These are phyloP conservation scores for Ornithoptera alexandrae DNA, from an alignment of 2,888 invertebrate genomes.

Conservation along the genomic window DNA sequence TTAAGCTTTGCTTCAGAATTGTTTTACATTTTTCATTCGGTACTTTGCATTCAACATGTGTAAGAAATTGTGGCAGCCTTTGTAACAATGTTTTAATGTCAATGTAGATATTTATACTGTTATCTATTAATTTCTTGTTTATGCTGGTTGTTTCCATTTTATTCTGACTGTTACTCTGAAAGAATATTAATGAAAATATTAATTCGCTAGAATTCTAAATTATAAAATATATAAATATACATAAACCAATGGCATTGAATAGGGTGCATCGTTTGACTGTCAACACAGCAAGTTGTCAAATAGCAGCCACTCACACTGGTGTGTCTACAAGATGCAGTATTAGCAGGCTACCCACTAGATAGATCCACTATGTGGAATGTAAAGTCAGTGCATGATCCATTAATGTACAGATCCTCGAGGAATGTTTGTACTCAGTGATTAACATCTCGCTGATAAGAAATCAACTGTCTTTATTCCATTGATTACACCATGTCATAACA, in stretches of 20 bases:
- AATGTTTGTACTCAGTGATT: too few species aligned
- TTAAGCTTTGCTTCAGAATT: slow-evolving; percentile 53
- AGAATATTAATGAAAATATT: slow-evolving; percentile 33
- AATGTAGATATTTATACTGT: slow-evolving; percentile 64
- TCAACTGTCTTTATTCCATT: not conserved
- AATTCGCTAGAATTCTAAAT: not conserved
- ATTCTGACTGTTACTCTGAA: slow-evolving; percentile 53
- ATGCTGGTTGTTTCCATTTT: slow-evolving; percentile 55
- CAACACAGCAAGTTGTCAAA: too few species aligned
- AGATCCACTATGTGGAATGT: too few species aligned
- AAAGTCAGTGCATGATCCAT: too few species aligned
- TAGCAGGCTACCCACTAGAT: too few species aligned
- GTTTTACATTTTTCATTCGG: slow-evolving; percentile 46
- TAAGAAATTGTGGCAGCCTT: slow-evolving; percentile 55
- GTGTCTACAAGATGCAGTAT: too few species aligned
- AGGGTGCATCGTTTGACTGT: too few species aligned
- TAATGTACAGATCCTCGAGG: too few species aligned
- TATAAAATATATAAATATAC: too few species aligned
- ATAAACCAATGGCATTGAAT: too few species aligned
- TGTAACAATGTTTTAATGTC: slow-evolving; percentile 56
- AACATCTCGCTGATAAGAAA: not conserved
- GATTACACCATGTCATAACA: not conserved
- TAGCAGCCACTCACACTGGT: too few species aligned
- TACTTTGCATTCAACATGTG: slow-evolving; percentile 53
- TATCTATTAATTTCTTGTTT: slow-evolving; percentile 60